These are phyloP conservation scores for Piprites chloris DNA, from an alignment of 2,113 vertebrate species.

Conservation along the genomic window DNA sequence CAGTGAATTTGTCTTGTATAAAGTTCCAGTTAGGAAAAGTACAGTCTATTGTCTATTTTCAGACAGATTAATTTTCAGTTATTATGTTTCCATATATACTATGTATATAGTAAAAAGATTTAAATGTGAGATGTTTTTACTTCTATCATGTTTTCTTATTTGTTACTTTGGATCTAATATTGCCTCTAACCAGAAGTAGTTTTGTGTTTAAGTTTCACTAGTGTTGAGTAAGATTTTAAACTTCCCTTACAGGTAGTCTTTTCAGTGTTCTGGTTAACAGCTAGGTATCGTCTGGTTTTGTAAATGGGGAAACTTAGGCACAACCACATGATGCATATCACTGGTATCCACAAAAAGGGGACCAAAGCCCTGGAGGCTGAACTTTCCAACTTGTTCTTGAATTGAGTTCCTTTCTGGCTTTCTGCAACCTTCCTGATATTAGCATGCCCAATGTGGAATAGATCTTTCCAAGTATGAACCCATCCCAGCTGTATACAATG, in stretches of 20 bases:
- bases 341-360: background rate
- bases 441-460: accelerated
- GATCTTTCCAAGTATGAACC: background rate
- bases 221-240: background rate
- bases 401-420: background rate
- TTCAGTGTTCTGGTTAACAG: background rate
- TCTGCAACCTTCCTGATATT: background rate
- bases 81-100: background rate
- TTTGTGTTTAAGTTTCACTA: background rate
- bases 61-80: background rate
- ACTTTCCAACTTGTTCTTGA: background rate
- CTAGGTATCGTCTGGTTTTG: background rate
- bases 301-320: background rate
- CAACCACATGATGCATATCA: background rate
- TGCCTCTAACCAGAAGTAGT: background rate
- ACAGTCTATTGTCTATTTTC: background rate
- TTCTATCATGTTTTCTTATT: background rate
- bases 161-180: background rate
- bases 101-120: background rate
- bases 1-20: background rate
- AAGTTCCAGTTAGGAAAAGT: background rate
- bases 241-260: background rate
- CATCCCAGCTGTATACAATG: background rate
- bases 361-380: background rate
- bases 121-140: background rate